phyloP scores from a whole-genome alignment of 2,888 invertebrate species.

The Acleris literana region DNA sequence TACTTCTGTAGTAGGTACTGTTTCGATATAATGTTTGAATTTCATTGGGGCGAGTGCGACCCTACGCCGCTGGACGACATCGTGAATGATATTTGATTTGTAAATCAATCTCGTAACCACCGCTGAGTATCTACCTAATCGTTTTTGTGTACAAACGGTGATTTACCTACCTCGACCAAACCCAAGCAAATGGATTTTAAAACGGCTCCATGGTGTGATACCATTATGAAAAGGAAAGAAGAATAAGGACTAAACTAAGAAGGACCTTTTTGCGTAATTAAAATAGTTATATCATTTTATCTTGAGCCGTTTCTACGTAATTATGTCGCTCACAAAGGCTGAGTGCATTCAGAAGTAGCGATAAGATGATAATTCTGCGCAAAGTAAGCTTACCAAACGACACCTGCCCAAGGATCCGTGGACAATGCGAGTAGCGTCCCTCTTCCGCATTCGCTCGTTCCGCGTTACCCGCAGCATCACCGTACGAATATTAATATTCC shows the following conservation, averaged over 20 bases:
- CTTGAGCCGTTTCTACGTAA: slow-evolving; percentile 35
- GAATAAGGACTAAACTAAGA: no score
- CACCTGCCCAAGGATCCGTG: slow-evolving; percentile 66
- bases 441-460: slow-evolving; percentile 78
- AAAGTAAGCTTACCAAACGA: slow-evolving; percentile 47
- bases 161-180: slow-evolving; percentile 12
- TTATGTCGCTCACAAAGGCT: slow-evolving; percentile 43
- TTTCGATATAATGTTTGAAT: slow-evolving; percentile 32
- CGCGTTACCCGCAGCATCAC: slow-evolving; percentile 64
- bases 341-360: slow-evolving; percentile 20
- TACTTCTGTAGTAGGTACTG: background rate
- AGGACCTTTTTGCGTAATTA: no score
- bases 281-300: no score
- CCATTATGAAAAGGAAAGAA: no score
- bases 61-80: slow-evolving; percentile 35
- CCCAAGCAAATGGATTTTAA: slow-evolving; percentile 19
- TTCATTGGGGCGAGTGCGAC: slow-evolving; percentile 39
- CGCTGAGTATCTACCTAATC: slow-evolving; percentile 21
- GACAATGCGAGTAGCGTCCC: slow-evolving; percentile 65
- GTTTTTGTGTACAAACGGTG: slow-evolving; percentile 4
- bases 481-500: slow-evolving; percentile 75
- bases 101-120: slow-evolving; percentile 37
- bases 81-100: slow-evolving; percentile 43
- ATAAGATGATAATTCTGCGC: slow-evolving; percentile 34
- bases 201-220: no score